Conservation (phyloP, 2,888 invertebrate genomes). For the Oxytorus armatus region DNA sequence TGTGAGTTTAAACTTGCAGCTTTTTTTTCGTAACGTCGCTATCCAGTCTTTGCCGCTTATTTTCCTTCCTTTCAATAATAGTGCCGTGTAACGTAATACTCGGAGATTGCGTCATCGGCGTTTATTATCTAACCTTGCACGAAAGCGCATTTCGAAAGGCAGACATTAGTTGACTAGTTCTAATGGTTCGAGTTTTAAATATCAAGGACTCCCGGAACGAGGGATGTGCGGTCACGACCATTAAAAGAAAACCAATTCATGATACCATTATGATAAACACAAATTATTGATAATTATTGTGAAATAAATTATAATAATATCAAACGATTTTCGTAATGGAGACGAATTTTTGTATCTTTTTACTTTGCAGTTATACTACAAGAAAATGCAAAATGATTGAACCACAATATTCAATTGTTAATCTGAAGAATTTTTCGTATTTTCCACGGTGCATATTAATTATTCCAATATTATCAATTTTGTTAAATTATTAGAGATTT, state of each 20-base stretch:
- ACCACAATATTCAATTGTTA: no score
- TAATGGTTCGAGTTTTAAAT: neutral
- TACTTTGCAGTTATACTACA: no score
- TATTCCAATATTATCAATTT: no score
- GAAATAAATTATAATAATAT: neutral
- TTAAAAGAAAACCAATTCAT: no score
- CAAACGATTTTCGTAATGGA: no score
- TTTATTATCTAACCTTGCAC: slow-evolving; percentile 21
- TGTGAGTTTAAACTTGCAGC: neutral
- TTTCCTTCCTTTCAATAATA: neutral
- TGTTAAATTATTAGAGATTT: no score
- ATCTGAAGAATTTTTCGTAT: no score
- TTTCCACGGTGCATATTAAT: no score
- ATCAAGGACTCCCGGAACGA: slow-evolving; percentile 14
- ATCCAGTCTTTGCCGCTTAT: neutral
- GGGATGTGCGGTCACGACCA: no score
- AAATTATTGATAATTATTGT: neutral
- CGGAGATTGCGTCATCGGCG: neutral
- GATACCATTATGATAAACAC: neutral
- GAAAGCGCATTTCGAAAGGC: slow-evolving; percentile 18
- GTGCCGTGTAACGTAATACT: neutral
- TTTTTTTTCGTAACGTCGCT: neutral
- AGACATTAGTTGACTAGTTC: slow-evolving; percentile 11
- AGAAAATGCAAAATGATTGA: no score
- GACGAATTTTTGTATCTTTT: no score